Conservation (phyloP, 2,888 invertebrate genomes). For the Rhynchonema sp. region DNA sequence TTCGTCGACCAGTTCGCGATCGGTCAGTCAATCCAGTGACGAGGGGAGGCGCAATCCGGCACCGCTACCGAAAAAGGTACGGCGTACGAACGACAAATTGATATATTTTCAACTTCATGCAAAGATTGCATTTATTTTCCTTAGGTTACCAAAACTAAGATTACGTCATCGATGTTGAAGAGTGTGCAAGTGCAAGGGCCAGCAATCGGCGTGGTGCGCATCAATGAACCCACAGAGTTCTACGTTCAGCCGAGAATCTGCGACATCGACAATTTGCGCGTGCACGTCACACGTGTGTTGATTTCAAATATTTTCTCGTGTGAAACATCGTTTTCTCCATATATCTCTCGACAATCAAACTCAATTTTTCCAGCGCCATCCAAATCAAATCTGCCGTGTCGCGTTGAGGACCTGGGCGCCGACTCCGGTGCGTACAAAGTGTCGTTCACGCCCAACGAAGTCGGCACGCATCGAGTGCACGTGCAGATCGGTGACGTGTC, state of each 20-base stretch:
- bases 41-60: too few species aligned
- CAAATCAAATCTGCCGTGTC: not conserved
- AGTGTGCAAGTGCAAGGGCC: not conserved
- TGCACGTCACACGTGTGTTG: slow-evolving; percentile 19
- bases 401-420: not conserved
- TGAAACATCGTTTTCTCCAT: too few species aligned
- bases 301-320: too few species aligned
- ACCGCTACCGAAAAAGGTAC: too few species aligned
- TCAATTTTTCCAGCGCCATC: not conserved
- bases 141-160: too few species aligned
- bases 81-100: too few species aligned
- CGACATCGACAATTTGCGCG: slow-evolving; percentile 10
- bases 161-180: too few species aligned
- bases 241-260: slow-evolving; percentile 2
- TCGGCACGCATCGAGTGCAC: slow-evolving; percentile 40
- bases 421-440: slow-evolving; percentile 19
- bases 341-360: too few species aligned
- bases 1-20: too few species aligned
- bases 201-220: not conserved
- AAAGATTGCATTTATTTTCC: too few species aligned
- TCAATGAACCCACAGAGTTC: slow-evolving; percentile 3
- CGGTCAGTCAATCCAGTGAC: too few species aligned
- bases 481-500: not conserved
- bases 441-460: slow-evolving; percentile 60
- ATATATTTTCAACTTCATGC: too few species aligned